Percentiles rank a stretch among this genome's conserved stretches.
These are phyloP conservation scores for Tamandua tetradactyla DNA, from an alignment of 2,797 vertebrate species.

Conservation along the genomic window DNA sequence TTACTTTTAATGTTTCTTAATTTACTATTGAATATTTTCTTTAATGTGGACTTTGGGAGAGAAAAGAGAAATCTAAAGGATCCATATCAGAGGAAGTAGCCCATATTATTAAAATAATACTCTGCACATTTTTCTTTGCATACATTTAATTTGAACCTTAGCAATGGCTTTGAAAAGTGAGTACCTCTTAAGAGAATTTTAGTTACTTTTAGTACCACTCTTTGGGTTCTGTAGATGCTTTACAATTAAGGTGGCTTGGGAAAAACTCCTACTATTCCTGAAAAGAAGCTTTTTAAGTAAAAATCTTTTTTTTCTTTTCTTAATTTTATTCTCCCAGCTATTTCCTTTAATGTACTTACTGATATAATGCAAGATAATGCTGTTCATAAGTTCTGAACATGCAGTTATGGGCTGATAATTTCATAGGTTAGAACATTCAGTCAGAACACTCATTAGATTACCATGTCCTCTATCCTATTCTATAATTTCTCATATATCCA, in stretches of 20 bases:
- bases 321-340: constrained; percentile 74
- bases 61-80: constrained; percentile 1
- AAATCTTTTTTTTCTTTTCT: constrained; percentile 68
- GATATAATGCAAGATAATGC: constrained; percentile 76
- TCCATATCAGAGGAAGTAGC: constrained; percentile 24
- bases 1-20: constrained; percentile 28
- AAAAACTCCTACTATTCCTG: constrained; percentile 54
- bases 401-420: constrained; percentile 74
- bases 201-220: constrained; percentile 61
- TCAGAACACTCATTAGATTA: constrained; percentile 74
- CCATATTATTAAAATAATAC: constrained; percentile 53
- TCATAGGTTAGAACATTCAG: constrained; percentile 74
- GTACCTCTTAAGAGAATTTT: constrained; percentile 66
- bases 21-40: constrained; percentile 48
- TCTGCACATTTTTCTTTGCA: constrained; percentile 51
- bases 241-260: constrained; percentile 68
- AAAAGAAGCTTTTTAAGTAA: constrained; percentile 73
- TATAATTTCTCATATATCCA: constrained; percentile 78
- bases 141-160: constrained; percentile 60
- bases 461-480: constrained; percentile 60
- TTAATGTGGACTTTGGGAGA: constrained; percentile 20
- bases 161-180: constrained; percentile 60
- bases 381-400: constrained; percentile 60
- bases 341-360: constrained; percentile 73
- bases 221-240: constrained; percentile 63